A percentile compares a stretch with the other conserved stretches of the same genome.
Conservation (phyloP, 2,113 vertebrate species). For the Sardina pilchardus region DNA sequence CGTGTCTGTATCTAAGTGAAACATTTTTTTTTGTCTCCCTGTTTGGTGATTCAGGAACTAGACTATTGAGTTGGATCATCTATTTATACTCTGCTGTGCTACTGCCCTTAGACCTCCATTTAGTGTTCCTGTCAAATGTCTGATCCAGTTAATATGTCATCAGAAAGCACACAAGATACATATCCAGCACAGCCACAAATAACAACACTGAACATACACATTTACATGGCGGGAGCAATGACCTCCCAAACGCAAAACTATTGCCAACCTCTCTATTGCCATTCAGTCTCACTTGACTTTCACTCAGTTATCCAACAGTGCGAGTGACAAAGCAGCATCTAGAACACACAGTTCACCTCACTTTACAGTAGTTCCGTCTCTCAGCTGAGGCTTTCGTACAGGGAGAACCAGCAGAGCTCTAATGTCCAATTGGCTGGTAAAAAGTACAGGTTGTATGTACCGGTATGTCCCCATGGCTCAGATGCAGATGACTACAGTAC, state of each 20-base stretch:
- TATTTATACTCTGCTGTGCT: background rate
- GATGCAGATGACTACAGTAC: background rate
- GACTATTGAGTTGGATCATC: background rate
- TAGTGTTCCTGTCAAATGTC: background rate
- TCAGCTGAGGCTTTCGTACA: background rate
- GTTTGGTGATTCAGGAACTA: background rate
- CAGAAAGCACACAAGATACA: background rate
- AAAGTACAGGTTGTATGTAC: background rate
- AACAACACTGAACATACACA: background rate
- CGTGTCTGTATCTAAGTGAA: background rate
- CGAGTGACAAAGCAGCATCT: constrained; percentile 4
- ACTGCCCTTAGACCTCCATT: background rate
- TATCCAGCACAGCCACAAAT: background rate
- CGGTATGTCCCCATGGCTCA: background rate
- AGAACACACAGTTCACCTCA: background rate
- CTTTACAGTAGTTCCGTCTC: background rate
- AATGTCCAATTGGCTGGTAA: background rate
- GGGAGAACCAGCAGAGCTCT: background rate
- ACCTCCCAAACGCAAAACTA: background rate
- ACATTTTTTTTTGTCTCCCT: background rate
- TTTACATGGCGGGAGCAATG: background rate
- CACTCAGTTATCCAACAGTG: background rate
- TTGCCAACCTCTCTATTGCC: background rate
- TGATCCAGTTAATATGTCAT: background rate
- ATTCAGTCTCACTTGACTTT: background rate